Base-by-base conservation (phyloP, 1,140 invertebrate species). In the Brachionus calyciflorus region DNA sequence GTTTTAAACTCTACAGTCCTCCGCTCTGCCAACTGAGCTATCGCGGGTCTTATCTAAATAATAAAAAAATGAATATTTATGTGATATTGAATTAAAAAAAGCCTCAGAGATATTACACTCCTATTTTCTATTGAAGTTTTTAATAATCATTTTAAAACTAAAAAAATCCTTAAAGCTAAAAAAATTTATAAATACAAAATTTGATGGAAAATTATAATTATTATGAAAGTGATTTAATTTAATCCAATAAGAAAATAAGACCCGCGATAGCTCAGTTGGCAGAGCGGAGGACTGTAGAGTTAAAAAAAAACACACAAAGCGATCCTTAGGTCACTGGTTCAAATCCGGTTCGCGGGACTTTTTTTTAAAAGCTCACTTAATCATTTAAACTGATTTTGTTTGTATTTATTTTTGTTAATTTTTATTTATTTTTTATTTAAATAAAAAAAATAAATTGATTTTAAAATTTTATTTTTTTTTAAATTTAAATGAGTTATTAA, bases 21-120 rank as follows among this genome's bases (percentile, higher is more conserved):
- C 69, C 69, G 69, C 69, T 73, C 69, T 73, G 51, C 69, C 69
- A 73, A 73, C 69, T 73, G 69, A 73, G 69, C 69, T 73, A 73
- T 73, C 69, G 69, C 69, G 69, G 69, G 69, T 30, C 19, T 55
- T 26, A 14, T 26, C 26, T 5, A 0, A 17, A 1, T 17, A 17
- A 17, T n/a, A 51, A 17, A 5, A 51, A 17, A 7, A 17, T n/a
- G 19, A 17, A 14, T 4, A n/a, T 51, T n/a, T n/a, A n/a, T n/a
- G n/a, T n/a, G n/a, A n/a, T n/a, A n/a, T n/a, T n/a, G n/a, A n/a
- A n/a, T n/a, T n/a, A n/a, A n/a, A n/a, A n/a, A n/a, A n/a, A n/a
- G n/a, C n/a, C n/a, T n/a, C n/a, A n/a, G n/a, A n/a, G n/a, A n/a
- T n/a, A n/a, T n/a, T n/a, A n/a, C n/a, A n/a, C n/a, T n/a, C n/a